Evolutionary conservation across 2,113 vertebrate species (phyloP), one percentile per base, ranked within the genome.

Genomic region (Amphiprion percula): DNA sequence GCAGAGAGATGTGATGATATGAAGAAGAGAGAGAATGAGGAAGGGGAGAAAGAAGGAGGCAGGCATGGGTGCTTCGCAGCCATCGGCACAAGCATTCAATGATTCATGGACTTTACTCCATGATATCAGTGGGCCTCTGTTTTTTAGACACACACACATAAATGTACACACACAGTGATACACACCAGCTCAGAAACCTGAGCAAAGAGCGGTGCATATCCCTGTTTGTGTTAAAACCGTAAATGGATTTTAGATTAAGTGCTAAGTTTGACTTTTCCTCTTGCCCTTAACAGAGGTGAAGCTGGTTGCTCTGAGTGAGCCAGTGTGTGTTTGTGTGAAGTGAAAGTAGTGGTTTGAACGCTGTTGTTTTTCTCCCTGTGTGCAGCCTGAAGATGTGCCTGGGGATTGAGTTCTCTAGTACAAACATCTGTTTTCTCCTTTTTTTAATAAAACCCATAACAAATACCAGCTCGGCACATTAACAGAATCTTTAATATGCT

Each of bases 351-450:
- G 60, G 55, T 64, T 74, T 75, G 33, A 63, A 56, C 21, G 5
- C 46, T 61, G 76, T 58, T 77, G 79, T 79, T 73, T 85, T 74
- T 66, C 58, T 79, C 54, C 62, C 61, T 6, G 47, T 37, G 69
- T 41, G 74, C 54, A 59, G 70, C 74, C 74, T 74, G 53, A 67
- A 74, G 65, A 61, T 58, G 67, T 12, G 49, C 73, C 82, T 50
- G 60, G 80, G 84, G 79, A 84, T 44, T 16, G 68, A 61, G 23
- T 23, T 52, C 64, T 87, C 47, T 9, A 87, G 67, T 74, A 68
- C 50, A 75, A 86, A 84, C 90, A 90, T 91, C 82, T 90, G 83
- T 83, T 86, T 82, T 74, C 73, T 79, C 33, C 37, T 39, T 44
- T 69, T 52, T 70, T 21, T 17, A 21, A 0, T 17, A 21, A 77